Evolutionary conservation across 1,140 invertebrate genomes (phyloP), one percentile per base, ranked within the genome.

Genomic region (Oryctes rhinoceros): DNA sequence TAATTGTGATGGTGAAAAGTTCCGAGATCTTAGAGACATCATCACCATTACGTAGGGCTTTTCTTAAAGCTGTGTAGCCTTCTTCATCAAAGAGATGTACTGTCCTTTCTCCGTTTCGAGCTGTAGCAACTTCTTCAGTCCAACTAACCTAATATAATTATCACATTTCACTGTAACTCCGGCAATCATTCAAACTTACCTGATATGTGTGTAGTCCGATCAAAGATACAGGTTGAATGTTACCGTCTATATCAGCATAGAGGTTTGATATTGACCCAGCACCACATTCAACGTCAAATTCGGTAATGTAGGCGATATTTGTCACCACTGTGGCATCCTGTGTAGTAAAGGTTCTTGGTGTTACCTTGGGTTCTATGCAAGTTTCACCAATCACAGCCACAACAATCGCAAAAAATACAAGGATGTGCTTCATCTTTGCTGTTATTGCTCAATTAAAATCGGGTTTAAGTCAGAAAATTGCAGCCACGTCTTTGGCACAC

Each of bases 21-120:
- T 95, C 93, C 81, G 94, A 92, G 7, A 97, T 92, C 20, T 90
- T 89, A 71, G 90, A 89, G 0, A 90, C 88, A 85, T 94, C 92
- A 85, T 93, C 93, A 65, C 91, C 91, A 83, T 92, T 91, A 79
- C 94, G 91, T 79, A 93, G 88, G 39, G 94, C 94, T 85, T 96
- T 95, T 20, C 94, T 91, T 9, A 98, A 89, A 59, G 92, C 92
- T 18, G 95, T 92, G 88, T 95, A 98, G 80, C 95, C 95, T 86
- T 98, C 96, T 89, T 98, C 97, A 85, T 98, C 95, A 85, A 94
- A 96, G 3, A 99, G 88, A 81, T 93, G 93, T n/a, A 98, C 90
- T 76, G 90, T 89, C 82, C 96, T 94, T 74, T 93, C 92, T 48
- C 96, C 97, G 78, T 94, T 93, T 62, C 91, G 91, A 0, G 95